Evolutionary conservation across 2,888 invertebrate species (phyloP).

Genomic region (Adineta ricciae): DNA sequence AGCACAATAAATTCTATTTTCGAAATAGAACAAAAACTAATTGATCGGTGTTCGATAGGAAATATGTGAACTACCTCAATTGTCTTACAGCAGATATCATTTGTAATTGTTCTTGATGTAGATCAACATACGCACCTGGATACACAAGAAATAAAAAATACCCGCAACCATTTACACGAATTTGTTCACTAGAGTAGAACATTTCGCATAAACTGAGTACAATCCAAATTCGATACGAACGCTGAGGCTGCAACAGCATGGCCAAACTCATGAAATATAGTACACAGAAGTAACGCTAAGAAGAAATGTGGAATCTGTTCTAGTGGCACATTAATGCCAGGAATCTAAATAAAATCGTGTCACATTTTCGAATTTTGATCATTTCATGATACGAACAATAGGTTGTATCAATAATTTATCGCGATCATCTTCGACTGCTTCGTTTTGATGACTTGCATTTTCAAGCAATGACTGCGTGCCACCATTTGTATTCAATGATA

Average conservation of each 20-base stretch:
- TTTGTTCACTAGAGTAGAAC: slow-evolving; percentile 73
- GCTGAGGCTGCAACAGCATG: slow-evolving; percentile 81
- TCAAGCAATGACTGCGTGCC: slow-evolving; percentile 30
- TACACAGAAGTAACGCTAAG: slow-evolving; percentile 67
- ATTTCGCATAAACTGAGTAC: slow-evolving; percentile 54
- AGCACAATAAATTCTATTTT: slow-evolving; percentile 47
- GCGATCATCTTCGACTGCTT: not conserved
- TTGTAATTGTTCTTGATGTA: slow-evolving; percentile 68
- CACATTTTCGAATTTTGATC: not conserved
- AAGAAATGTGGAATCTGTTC: slow-evolving; percentile 78
- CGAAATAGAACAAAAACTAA: slow-evolving; percentile 58
- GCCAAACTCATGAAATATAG: slow-evolving; percentile 77
- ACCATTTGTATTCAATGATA: not conserved
- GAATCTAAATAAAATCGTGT: slow-evolving; percentile 53
- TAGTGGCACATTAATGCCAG: slow-evolving; percentile 80
- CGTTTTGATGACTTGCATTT: slow-evolving; percentile 27
- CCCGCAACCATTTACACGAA: slow-evolving; percentile 76
- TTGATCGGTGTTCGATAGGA: slow-evolving; percentile 56
- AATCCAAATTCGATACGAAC: slow-evolving; percentile 41
- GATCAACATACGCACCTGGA: slow-evolving; percentile 70
- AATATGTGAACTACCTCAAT: slow-evolving; percentile 53
- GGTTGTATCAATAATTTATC: slow-evolving; percentile 1
- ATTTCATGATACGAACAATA: not conserved
- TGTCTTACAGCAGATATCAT: slow-evolving; percentile 53
- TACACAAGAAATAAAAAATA: slow-evolving; percentile 70